phyloP scores from a whole-genome alignment of 2,797 vertebrate genomes.

The Squalus acanthias region DNA sequence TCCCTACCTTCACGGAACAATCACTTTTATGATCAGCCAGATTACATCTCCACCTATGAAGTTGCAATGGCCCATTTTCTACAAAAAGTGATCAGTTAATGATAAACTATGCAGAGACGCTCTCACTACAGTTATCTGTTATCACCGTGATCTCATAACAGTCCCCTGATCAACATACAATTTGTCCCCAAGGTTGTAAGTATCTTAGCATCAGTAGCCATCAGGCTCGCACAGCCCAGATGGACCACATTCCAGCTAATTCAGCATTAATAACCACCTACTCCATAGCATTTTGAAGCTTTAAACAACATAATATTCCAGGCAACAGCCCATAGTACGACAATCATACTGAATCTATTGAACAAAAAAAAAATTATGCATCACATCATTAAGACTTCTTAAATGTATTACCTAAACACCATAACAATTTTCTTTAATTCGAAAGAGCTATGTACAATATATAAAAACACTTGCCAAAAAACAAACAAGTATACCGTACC shows the following conservation, averaged over 20 bases:
- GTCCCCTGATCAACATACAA: conserved; percentile 67
- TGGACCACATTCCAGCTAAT: conserved; percentile 87
- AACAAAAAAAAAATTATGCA: conserved; percentile 54
- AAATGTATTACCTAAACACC: neutral
- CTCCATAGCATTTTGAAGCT: conserved; percentile 71
- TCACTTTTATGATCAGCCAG: neutral
- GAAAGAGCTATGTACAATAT: neutral
- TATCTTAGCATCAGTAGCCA: conserved; percentile 71
- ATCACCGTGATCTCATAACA: conserved; percentile 60
- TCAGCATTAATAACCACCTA: conserved; percentile 84
- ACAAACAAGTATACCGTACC: conserved; percentile 81
- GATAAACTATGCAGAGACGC: neutral
- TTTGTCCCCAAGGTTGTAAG: conserved; percentile 71
- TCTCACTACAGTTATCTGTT: neutral
- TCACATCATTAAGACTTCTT: conserved; percentile 38
- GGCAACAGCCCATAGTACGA: conserved; percentile 56
- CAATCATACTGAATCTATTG: neutral
- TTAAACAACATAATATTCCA: conserved; percentile 71
- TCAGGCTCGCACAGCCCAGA: conserved; percentile 66
- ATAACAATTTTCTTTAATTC: neutral
- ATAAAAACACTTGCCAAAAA: conserved; percentile 55
- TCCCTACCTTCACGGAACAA: neutral
- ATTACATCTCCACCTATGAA: neutral
- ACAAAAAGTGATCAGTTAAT: neutral
- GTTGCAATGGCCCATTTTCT: neutral